Base-by-base conservation (phyloP, 2,888 invertebrate genomes). In the Polymixis flavicincta region DNA sequence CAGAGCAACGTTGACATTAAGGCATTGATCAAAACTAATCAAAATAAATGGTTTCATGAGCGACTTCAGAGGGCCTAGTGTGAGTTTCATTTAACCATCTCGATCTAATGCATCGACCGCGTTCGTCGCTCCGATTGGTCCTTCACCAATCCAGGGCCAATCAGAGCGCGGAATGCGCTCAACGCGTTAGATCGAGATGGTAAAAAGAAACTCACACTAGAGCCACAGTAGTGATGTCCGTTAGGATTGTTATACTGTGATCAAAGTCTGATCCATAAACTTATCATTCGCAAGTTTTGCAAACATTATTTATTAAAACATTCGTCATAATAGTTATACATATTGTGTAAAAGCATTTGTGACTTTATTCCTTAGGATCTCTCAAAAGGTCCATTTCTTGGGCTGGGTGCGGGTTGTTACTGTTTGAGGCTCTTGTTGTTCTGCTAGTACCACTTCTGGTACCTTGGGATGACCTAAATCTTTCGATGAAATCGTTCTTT, bases 341-440 rank as follows among this genome's bases (percentile, higher is more conserved):
- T n/a, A 9, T 28, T 22, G 22, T 32, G 11, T n/a, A 54, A 3
- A 65, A 32, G 28, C 17, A 32, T 28, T 32, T 32, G 7, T 32
- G 55, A 22, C 1, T 52, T 52, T 78, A 22, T 25, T 1, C 59
- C 32, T 52, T 69, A 19, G 59, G 45, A 70, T 76, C 5, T 37
- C 14, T 60, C 25, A 76, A 52, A n/a, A 52, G 59, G 4, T 52
- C 59, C 59, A 67, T 82, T 55, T 78, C 77, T 14, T 55, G 32
- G 6, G 9, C 7, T 52, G 76, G n/a, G 1, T 63, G 48, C 14
- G 37, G 37, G 5, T 37, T 37, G 37, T 54, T 71, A 13, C 22
- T n/a, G 19, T 5, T 42, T 5, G 54, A 67, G 0, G 7, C 32
- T 3, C 50, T 52, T 8, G 66, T 71, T 1, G 22, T 60, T 50